phyloP scores from a whole-genome alignment of 2,797 vertebrate genomes.

The Oryzias sinensis region DNA sequence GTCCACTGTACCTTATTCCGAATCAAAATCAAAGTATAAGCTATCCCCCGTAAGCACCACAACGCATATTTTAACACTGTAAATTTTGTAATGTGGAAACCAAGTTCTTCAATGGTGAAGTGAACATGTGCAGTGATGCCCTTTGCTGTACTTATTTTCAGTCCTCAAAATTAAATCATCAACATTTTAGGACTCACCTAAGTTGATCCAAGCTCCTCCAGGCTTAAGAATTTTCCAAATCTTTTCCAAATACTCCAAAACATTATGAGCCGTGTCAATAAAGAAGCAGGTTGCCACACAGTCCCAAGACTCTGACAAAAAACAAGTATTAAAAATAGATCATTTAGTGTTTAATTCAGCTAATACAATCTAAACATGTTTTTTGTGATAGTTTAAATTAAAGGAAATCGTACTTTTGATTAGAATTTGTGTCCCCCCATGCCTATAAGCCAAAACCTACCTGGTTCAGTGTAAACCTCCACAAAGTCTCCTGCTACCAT shows the following conservation, averaged over 20 bases:
- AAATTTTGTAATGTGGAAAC: no score
- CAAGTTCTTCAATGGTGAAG: no score
- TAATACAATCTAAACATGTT: background rate
- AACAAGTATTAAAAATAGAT: constrained; percentile 6
- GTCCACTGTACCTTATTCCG: no score
- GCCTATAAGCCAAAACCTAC: constrained; percentile 71
- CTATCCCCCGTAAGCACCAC: no score
- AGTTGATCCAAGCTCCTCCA: constrained; percentile 97
- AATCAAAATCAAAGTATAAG: no score
- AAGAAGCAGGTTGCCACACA: constrained; percentile 99
- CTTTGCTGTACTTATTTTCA: no score
- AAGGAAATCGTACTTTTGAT: no score
- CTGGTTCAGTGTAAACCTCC: constrained; percentile 91
- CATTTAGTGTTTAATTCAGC: background rate
- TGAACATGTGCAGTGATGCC: no score
- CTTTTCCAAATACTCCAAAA: constrained; percentile 96
- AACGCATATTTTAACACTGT: no score
- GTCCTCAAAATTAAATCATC: no score
- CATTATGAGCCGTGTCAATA: constrained; percentile 97
- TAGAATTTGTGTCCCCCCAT: background rate
- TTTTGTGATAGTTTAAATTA: no score
- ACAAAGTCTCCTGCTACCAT: constrained; percentile 99
- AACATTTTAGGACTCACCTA: constrained; percentile 79
- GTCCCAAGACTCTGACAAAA: constrained; percentile 87
- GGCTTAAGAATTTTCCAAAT: constrained; percentile 99